Evolutionary conservation across 2,888 invertebrate species (phyloP), one percentile per base, ranked within the genome.

Genomic region (Microdon myrmicae): DNA sequence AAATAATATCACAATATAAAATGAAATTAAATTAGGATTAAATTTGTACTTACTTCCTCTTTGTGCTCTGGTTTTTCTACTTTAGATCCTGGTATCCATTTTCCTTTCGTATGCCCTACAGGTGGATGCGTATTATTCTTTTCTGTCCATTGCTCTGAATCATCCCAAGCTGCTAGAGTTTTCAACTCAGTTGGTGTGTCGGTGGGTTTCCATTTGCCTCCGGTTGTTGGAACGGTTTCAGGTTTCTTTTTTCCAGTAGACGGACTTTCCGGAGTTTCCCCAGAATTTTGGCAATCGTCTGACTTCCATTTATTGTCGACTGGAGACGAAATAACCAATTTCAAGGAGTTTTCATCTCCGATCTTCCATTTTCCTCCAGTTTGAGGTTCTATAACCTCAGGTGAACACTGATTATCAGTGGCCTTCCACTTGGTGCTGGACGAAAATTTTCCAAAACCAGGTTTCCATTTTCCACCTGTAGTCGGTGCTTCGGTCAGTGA

Each of bases 221-320:
- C 19, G 7, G 29, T 48, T n/a, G 38, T 23, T 8, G 78, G 76
- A 1, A 72, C 83, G 76, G 80, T 78, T 35, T 73, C 86, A 1
- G 90, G 90, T 71, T 87, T 88, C 91, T 91, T 91, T 75, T 91
- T 90, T 2, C 86, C 87, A 0, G 86, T 88, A 3, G 86, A 87
- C 58, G 85, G 84, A 9, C 82, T 79, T 23, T 80, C 77, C 1
- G 84, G 84, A 4, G 85, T 84, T 16, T 80, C 80, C 39, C 83
- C 77, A 1, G 75, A 73, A 2, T 72, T 72, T 1, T 70, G 67
- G 0, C 66, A 0, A 76, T 74, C 78, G 2, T 68, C 23, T 8
- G 59, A 29, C 34, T 71, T 70, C 68, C 71, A 71, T 60, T 71
- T 73, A 0, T 69, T 71, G 3, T 69, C 71, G 3, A 69, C 44